Evolutionary conservation across 2,888 invertebrate genomes (phyloP), one percentile per base, ranked within the genome.

Genomic region (Oscheius sp.): DNA sequence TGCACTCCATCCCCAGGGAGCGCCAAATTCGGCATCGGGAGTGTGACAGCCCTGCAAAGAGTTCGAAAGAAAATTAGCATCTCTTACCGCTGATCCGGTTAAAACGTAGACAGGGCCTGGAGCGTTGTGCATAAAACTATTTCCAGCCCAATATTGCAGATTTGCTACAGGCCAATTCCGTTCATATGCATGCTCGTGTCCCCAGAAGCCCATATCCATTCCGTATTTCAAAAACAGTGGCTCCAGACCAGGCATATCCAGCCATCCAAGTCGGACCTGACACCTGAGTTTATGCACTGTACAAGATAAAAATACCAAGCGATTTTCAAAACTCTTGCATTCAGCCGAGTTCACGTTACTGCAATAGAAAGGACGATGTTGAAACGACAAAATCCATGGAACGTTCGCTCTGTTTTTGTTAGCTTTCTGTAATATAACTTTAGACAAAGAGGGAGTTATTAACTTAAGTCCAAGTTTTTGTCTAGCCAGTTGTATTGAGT

Each of bases 141-240:
- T 78, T 65, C 78, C 79, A 73, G 78, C 78, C 74, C 75, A 81
- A 53, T 77, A 81, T 9, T 60, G 85, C 74, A 88, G 82, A 90
- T 97, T 92, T 90, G 94, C 97, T 77, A 97, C 92, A 2, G 98
- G 98, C 94, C 94, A 97, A 74, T 95, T 91, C 73, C 98, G 92
- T 90, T 98, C 97, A 90, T 98, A 98, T 42, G 95, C 94, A 91
- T 98, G 98, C 90, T 98, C 97, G 90, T 98, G 98, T 0, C 96
- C 98, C 95, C 96, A 96, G 72, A 98, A 91, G 88, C 93, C 93
- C 72, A 97, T 90, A 91, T 98, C 98, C 47, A 98, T 96, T 59
- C 95, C 95, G 89, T 94, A 93, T 82, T 94, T 91, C 88, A 93
- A 93, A 87, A 97, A 93, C 21, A 98, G 90, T 7, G 94, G 92